Percentiles rank a stretch among this genome's conserved stretches.
Conservation (phyloP, 2,113 vertebrate genomes). For the Prionailurus bengalensis region DNA sequence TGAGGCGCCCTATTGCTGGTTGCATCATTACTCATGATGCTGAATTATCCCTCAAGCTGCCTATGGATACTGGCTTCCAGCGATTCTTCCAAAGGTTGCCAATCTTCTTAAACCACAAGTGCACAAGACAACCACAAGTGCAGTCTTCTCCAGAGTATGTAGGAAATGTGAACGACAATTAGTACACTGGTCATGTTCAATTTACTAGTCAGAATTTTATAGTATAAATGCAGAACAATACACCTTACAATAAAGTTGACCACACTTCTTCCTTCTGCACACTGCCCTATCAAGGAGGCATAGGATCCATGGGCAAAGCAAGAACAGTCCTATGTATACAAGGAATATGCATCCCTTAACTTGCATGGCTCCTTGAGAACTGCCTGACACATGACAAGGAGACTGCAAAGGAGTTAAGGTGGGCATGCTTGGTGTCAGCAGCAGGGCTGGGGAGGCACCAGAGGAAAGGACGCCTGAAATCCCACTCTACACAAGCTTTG, state of each 20-base stretch:
- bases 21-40: not conserved
- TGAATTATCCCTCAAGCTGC: not conserved
- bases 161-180: not conserved
- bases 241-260: not conserved
- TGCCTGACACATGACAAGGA: not conserved
- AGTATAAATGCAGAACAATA: not conserved
- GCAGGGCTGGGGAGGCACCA: not conserved
- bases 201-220: not conserved
- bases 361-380: not conserved
- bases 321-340: not conserved
- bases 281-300: not conserved
- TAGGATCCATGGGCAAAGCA: not conserved
- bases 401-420: accelerated
- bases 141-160: not conserved
- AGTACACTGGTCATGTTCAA: not conserved
- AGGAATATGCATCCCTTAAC: not conserved
- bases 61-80: not conserved
- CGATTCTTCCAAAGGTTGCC: not conserved
- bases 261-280: not conserved
- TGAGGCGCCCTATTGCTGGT: not conserved
- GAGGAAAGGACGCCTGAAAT: not conserved
- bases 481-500: not conserved
- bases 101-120: not conserved
- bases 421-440: accelerated
- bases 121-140: not conserved